Evolutionary conservation across 2,113 vertebrate species (phyloP), one percentile per base, ranked within the genome.

Genomic region (Chamaea fasciata): DNA sequence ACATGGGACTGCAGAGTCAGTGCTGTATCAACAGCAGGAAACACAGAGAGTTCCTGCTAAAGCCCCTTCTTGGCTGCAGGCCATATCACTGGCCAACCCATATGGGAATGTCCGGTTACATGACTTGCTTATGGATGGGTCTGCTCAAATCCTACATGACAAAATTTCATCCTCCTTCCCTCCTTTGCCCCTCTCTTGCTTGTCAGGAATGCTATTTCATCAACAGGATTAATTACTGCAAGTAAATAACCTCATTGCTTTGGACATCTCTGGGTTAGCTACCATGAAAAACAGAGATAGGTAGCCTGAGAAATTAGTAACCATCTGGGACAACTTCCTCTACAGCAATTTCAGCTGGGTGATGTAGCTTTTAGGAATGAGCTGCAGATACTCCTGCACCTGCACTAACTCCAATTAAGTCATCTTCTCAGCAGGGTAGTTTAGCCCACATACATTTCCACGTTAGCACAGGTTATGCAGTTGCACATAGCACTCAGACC

Each of bases 41-140:
- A 89, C 63, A 90, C 57, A 5, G 13, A 68, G 53, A 94, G 86
- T 28, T 94, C 64, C 92, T 87, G 89, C 65, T 82, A 90, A 93
- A 97, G 80, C 69, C 35, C 73, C 94, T 87, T 83, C 83, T 68
- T 97, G 89, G 94, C 91, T 92, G 83, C 52, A 89, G 69, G 92
- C 92, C 89, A 63, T 63, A 83, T 74, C 79, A 70, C 76, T 50
- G 68, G 83, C 52, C 47, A 77, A 8, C 4, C 47, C 69, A 49
- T 35, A 63, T 6, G 52, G 60, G 86, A 92, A 90, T 31, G 60
- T 35, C 60, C 0, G 2, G 60, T 70, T 92, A 87, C 76, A 49
- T 8, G 76, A 89, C 49, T 68, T 92, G 76, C 10, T 9, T 92
- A 81, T 30, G 30, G 76, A 89, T 70, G 19, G 63, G 23, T 41